Base-by-base conservation (phyloP, 2,113 vertebrate genomes). In the Indicator indicator region DNA sequence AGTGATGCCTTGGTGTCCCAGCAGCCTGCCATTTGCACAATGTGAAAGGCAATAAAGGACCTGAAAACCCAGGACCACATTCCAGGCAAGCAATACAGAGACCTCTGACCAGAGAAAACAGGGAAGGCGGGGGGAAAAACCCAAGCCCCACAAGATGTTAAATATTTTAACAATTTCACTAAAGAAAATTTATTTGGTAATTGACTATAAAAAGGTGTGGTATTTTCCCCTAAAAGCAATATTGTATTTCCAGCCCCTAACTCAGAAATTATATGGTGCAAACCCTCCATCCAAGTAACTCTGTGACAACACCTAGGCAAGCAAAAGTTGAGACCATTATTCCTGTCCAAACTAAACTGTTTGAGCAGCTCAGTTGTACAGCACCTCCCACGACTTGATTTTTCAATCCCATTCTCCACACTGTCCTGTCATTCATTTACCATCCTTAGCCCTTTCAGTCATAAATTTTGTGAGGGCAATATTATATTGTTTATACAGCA, bases 101-200 rank as follows among this genome's bases (percentile, higher is more conserved):
- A 9, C 14, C 7, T 48, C 36, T 44, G 62, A 81, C 5, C 33
- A 78, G 32, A 52, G 59, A 36, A 30, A 48, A 55, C 5, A 46
- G 12, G 7, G 30, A 46, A 24, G 11, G 16, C 15, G 7, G 18
- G 21, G 48, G 46, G 6, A 18, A 16, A 48, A 71, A 88, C 58
- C 23, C 32, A 89, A 78, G 42, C 65, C 9, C 13, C 18, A 28
- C 10, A 52, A 83, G 38, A 50, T 71, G 83, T 36, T 74, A 46
- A 83, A 21, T 27, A 93, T 84, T 95, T 95, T 64, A 81, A 92
- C 65, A 95, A 64, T 74, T 88, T 40, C 58, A 58, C 55, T 88
- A 64, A 72, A 48, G 38, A 87, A 94, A 93, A 73, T 26, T 14
- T 78, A 52, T 55, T 88, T 50, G 30, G 32, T 69, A 92, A 86